Evolutionary conservation across 2,113 vertebrate genomes (phyloP), one percentile per base, ranked within the genome.

Genomic region (Electrona antarctica): DNA sequence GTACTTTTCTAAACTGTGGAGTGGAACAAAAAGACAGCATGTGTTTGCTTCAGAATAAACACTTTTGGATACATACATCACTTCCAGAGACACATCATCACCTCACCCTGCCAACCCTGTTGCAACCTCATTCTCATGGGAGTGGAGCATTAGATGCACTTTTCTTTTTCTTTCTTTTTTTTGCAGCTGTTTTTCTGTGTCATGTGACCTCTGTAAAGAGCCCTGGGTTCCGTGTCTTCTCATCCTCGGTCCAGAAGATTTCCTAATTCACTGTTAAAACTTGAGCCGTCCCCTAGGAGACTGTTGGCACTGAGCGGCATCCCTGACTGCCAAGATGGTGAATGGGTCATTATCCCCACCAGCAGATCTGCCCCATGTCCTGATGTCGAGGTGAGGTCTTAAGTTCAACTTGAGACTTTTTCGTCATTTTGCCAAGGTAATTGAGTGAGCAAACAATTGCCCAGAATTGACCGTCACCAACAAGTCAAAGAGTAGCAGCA

Each of bases 181-280:
- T 82, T 65, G 77, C 85, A 86, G 84, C 76, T 85, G 85, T 83
- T 86, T 6, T 77, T 73, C 56, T 33, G 14, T 12, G 33, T 12
- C 33, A 15, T 68, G 60, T 74, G 68, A 80, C 58, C 73, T 78
- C 41, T 9, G 68, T 64, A 15, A 68, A 1, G 57, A 45, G 50
- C 49, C 47, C 0, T 48, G 5, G 46, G 12, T 54, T 57, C 12
- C 4, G 7, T 11, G 50, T 48, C 29, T 45, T 74, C 73, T 57
- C 63, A 65, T 71, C 60, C 64, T 33, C 50, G 72, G 7, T 80
- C 76, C 82, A 73, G 58, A 12, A 75, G 41, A 69, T 84, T 77
- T 85, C 69, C 77, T 79, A 82, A 88, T 76, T 71, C 67, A 3
- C 62, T 66, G 7, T 59, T 85, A 68, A 85, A 83, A 77, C 66